These are phyloP conservation scores for Parnassius apollo DNA, from an alignment of 2,888 invertebrate species.

Conservation along the genomic window DNA sequence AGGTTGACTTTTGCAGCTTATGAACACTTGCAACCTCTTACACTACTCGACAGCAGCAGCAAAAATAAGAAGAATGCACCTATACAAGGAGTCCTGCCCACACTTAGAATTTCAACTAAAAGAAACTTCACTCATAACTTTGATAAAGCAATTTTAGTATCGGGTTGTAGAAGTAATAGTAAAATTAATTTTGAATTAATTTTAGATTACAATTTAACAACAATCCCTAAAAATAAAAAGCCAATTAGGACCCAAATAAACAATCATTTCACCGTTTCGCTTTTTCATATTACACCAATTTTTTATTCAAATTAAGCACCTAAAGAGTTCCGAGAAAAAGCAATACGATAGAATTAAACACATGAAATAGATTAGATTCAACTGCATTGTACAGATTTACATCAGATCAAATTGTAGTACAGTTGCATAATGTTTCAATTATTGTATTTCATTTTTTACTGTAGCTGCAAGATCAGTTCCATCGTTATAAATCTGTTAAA, in stretches of 20 bases:
- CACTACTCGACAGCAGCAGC: too few species aligned
- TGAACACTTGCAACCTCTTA: too few species aligned
- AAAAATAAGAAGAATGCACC: too few species aligned
- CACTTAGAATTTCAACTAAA: too few species aligned
- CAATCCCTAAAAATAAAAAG: background rate
- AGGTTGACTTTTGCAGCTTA: too few species aligned
- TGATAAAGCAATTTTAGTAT: background rate
- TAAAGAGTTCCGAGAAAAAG: background rate
- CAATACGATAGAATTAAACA: background rate
- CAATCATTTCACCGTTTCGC: background rate
- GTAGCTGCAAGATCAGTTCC: too few species aligned
- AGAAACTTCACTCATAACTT: slow-evolving; percentile 4
- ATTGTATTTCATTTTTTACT: too few species aligned
- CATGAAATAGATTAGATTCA: background rate
- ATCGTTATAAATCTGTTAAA: slow-evolving; percentile 1
- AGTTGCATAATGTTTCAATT: too few species aligned
- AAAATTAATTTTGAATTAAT: slow-evolving; percentile 9
- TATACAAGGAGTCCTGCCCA: too few species aligned
- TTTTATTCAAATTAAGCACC: background rate
- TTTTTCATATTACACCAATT: background rate
- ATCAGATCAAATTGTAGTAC: slow-evolving; percentile 16
- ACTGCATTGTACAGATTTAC: slow-evolving; percentile 26
- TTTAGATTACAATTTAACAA: background rate
- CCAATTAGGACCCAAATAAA: background rate
- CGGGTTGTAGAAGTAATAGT: background rate